Conservation (phyloP, 2,113 vertebrate genomes). For the Eupsittula cactorum region DNA sequence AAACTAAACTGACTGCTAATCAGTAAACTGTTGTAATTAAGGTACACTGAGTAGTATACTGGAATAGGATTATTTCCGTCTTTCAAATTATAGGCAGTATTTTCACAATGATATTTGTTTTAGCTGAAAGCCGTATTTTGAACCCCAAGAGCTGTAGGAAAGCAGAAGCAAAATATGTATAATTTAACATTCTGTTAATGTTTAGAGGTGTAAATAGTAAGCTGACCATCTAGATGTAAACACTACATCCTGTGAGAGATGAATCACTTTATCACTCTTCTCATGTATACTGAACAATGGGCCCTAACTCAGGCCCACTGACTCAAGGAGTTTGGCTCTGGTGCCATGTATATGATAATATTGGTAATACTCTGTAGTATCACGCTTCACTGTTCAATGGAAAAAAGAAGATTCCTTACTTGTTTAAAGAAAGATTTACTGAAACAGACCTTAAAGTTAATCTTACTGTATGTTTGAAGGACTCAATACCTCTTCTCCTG, state of each 20-base stretch:
- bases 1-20: constrained; percentile 30
- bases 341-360: neutral
- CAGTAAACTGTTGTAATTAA: constrained; percentile 17
- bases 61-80: neutral
- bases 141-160: neutral
- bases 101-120: neutral
- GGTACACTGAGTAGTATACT: neutral
- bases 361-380: neutral
- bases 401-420: neutral
- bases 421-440: neutral
- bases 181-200: neutral
- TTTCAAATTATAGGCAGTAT: neutral
- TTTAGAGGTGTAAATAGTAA: constrained; percentile 4
- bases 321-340: neutral
- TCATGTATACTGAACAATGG: neutral
- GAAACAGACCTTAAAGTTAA: neutral
- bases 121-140: neutral
- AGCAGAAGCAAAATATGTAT: neutral
- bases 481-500: neutral
- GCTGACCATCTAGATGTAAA: neutral
- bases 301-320: neutral
- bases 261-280: neutral
- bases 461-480: neutral
- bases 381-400: neutral
- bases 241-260: neutral